These are phyloP conservation scores for Cassiopea xamachana DNA, from an alignment of 30 jellyfish, hydroid and myxozoan species.

Conservation along the genomic window DNA sequence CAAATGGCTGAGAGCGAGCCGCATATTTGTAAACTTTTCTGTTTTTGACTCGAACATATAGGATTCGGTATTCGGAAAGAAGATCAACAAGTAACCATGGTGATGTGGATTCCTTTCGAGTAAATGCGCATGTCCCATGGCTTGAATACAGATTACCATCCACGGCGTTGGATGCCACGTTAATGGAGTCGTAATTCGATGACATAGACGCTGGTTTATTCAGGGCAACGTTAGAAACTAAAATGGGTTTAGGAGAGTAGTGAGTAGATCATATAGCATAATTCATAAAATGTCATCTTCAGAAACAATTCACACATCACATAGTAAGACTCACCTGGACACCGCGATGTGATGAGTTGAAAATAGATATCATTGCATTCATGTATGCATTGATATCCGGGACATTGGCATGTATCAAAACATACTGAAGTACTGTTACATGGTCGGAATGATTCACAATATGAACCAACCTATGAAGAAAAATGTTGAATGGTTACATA, in stretches of 20 bases:
- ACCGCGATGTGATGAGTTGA: too few species aligned
- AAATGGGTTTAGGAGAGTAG: too few species aligned
- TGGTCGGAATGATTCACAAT: constrained; percentile 9
- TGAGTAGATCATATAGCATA: too few species aligned
- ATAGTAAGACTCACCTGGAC: too few species aligned
- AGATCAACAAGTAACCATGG: constrained; percentile 13
- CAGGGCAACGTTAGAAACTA: too few species aligned
- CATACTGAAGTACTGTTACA: background rate
- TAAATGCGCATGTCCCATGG: background rate
- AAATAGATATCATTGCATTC: background rate
- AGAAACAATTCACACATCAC: too few species aligned
- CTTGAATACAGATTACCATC: background rate
- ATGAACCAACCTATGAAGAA: constrained; percentile 7
- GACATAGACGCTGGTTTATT: background rate
- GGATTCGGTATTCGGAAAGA: background rate
- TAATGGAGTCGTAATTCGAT: background rate
- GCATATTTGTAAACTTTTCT: too few species aligned
- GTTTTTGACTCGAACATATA: background rate
- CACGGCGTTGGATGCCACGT: background rate
- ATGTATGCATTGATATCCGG: constrained; percentile 8
- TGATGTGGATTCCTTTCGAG: background rate
- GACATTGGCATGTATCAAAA: constrained; percentile 29
- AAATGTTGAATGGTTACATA: background rate
- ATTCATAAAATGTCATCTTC: too few species aligned
- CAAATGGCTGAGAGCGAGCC: constrained; percentile 43